Evolutionary conservation across 2,888 invertebrate genomes (phyloP).

Genomic region (Limnephilus lunatus): DNA sequence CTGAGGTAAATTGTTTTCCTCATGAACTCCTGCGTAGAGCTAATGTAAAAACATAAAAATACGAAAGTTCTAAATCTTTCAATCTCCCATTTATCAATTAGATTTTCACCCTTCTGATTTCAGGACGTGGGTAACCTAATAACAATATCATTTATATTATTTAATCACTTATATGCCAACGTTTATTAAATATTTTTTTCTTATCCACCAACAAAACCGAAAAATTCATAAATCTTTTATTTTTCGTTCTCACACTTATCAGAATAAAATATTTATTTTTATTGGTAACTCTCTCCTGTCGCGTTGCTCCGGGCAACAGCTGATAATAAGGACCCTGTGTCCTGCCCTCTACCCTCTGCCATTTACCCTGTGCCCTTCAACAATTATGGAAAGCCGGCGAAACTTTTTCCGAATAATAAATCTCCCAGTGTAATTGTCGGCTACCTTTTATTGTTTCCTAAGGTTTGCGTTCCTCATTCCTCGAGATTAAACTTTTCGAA

Average conservation of each 20-base stretch:
- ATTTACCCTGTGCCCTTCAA: background rate
- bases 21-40: no score
- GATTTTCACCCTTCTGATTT: no score
- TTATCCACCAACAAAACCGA: no score
- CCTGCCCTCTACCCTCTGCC: background rate
- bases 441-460: constrained; percentile 25
- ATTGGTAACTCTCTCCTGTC: background rate
- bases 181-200: background rate
- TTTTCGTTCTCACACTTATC: background rate
- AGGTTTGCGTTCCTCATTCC: background rate
- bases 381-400: background rate
- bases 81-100: no score
- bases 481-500: background rate
- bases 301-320: background rate
- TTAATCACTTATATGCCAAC: background rate
- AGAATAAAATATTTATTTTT: background rate
- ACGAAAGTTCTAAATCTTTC: no score
- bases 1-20: no score
- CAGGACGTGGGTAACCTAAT: no score
- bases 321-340: background rate
- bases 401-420: constrained; percentile 2
- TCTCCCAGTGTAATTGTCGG: background rate
- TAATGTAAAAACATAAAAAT: no score
- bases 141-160: no score
- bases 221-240: background rate